Evolutionary conservation across 2,888 invertebrate genomes (phyloP).

Genomic region (Melanotus villosus): DNA sequence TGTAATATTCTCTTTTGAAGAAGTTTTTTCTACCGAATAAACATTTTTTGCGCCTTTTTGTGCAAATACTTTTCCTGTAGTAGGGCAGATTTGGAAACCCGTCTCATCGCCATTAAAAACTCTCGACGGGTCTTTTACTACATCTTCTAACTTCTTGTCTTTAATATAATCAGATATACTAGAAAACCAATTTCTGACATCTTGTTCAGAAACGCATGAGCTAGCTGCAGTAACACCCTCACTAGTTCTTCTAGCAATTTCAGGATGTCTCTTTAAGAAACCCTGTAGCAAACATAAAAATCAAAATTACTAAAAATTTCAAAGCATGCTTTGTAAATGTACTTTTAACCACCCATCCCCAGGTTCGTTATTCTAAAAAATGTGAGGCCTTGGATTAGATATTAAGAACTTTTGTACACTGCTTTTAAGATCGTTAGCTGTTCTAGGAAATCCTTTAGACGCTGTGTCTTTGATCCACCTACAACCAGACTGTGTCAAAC

Average conservation of each 20-base stretch:
- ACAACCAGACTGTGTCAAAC: too few relatives aligned
- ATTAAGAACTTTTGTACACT: too few relatives aligned
- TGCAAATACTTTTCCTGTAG: background rate
- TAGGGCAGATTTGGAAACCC: background rate
- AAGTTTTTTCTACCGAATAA: background rate
- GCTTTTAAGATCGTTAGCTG: too few relatives aligned
- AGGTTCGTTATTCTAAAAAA: too few relatives aligned
- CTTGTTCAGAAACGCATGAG: slow-evolving; percentile 46
- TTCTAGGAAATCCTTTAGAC: too few relatives aligned
- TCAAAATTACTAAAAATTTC: too few relatives aligned
- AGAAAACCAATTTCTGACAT: slow-evolving; percentile 52
- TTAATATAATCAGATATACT: slow-evolving; percentile 41
- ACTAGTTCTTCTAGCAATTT: slow-evolving; percentile 50
- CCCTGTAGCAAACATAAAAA: too few relatives aligned
- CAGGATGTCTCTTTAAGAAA: slow-evolving; percentile 52
- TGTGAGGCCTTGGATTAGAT: too few relatives aligned
- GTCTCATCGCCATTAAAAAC: background rate
- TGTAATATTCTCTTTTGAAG: too few relatives aligned
- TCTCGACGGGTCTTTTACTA: background rate
- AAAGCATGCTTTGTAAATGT: too few relatives aligned
- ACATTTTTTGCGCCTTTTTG: slow-evolving; percentile 1
- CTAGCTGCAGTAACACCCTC: slow-evolving; percentile 55
- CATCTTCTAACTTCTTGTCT: background rate
- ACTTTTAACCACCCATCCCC: too few relatives aligned
- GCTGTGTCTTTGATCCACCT: too few relatives aligned